Base-by-base conservation (phyloP, 1,140 invertebrate genomes). In the Aphidius ervi region DNA sequence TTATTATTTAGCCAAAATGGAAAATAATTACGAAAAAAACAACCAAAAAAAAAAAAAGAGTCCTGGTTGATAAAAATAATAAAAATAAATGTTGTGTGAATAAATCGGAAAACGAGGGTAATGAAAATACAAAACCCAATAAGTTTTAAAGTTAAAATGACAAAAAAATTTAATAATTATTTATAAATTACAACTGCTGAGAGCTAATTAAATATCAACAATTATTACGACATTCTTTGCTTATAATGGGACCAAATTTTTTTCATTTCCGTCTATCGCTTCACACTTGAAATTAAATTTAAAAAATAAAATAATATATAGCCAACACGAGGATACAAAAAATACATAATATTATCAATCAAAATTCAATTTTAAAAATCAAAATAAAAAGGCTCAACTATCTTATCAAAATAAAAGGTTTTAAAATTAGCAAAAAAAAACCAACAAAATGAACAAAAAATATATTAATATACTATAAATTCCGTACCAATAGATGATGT, bases 211-310 rank as follows among this genome's bases (percentile, higher is more conserved):
- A 31, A 31, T 31, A 31, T 31, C 23, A 68, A 70, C 70, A 67
- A 66, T 16, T 59, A 65, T 65, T 70, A 46, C 64, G 65, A 56
- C 69, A 75, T 71, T 73, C 70, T 76, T 70, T 75, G 76, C 68
- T 69, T 76, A 73, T 66, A 59, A 73, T 73, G 77, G 77, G 77
- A 79, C 77, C 77, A 79, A 79, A 16, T 16, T 69, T 54, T 59
- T 70, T 72, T 74, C 65, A 69, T 74, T 76, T 75, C 63, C 67
- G 66, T 70, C 69, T 61, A 6, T 64, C 48, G 48, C 56, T 52
- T 58, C 39, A 57, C 48, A 46, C 16, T 16, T 16, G 16, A 16
- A 54, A 45, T 31, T 43, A 45, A 31, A 59, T 54, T 47, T 9
- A n/a, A 42, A 41, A 55, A 16, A 53, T 46, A 0, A 54, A 45